These are phyloP conservation scores for Spatula versicolor DNA, from an alignment of 2,797 vertebrate genomes.

Conservation along the genomic window DNA sequence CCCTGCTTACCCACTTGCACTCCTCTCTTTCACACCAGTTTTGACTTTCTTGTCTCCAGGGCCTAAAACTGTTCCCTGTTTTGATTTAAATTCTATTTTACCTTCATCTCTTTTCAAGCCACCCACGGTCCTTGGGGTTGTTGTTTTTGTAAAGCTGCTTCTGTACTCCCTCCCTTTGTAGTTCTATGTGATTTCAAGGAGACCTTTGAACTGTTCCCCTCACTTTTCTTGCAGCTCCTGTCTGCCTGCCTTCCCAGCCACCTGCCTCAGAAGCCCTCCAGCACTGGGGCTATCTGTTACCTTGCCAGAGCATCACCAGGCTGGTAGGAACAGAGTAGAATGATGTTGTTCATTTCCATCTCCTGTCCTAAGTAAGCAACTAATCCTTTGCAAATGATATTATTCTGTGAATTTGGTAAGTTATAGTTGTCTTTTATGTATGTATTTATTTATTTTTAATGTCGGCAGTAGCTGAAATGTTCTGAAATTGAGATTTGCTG, in stretches of 20 bases:
- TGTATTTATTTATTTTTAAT: neutral
- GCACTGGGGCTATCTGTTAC: neutral
- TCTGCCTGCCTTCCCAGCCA: neutral
- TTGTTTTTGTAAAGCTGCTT: neutral
- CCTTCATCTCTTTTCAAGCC: neutral
- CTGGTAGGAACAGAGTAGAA: fast-evolving
- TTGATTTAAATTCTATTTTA: neutral
- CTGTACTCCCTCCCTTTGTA: neutral
- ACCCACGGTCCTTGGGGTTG: neutral
- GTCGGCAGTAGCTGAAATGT: neutral
- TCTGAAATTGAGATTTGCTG: neutral
- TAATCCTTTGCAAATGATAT: neutral
- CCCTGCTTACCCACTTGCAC: neutral
- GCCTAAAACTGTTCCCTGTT: neutral
- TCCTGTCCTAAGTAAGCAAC: neutral
- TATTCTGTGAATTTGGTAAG: neutral
- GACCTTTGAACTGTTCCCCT: neutral
- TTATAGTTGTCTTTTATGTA: neutral
- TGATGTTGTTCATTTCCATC: neutral
- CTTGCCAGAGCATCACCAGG: neutral
- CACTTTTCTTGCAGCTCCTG: neutral
- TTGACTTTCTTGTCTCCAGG: neutral
- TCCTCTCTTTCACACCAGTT: neutral
- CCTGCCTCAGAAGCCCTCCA: neutral
- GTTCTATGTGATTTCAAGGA: neutral